phyloP scores from a whole-genome alignment of 2,797 vertebrate genomes.

The Sebastes hubbsi region DNA sequence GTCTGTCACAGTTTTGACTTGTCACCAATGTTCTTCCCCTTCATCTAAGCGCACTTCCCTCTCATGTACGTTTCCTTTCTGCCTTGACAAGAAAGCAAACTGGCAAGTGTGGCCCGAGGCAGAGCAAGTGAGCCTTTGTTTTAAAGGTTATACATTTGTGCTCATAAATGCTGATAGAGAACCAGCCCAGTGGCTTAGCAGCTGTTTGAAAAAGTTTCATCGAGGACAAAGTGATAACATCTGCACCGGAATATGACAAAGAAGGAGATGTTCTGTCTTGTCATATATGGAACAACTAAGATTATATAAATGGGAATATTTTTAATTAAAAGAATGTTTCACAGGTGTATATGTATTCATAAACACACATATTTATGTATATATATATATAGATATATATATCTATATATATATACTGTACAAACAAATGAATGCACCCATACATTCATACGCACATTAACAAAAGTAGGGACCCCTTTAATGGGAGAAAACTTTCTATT shows the following conservation, averaged over 20 bases:
- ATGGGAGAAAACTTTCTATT: no score
- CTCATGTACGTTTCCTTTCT: constrained; percentile 59
- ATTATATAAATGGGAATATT: neutral
- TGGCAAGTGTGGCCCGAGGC: constrained; percentile 71
- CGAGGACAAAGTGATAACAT: constrained; percentile 35
- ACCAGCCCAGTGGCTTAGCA: constrained; percentile 22
- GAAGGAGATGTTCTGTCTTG: neutral
- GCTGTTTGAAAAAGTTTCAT: constrained; percentile 45
- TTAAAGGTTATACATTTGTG: constrained; percentile 70
- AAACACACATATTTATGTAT: no score
- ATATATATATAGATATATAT: no score
- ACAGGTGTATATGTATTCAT: neutral
- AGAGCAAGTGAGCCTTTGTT: constrained; percentile 69
- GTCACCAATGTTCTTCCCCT: constrained; percentile 64
- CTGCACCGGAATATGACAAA: constrained; percentile 10
- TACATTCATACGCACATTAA: neutral
- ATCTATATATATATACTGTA: neutral
- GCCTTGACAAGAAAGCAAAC: constrained; percentile 72
- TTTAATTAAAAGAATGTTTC: neutral
- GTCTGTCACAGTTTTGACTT: constrained; percentile 67
- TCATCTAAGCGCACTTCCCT: constrained; percentile 52
- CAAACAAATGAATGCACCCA: neutral
- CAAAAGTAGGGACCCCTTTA: no score
- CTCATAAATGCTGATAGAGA: constrained; percentile 56
- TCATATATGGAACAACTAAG: neutral